Conservation (phyloP, 2,888 invertebrate genomes). For the Sarcophaga subvicina region DNA sequence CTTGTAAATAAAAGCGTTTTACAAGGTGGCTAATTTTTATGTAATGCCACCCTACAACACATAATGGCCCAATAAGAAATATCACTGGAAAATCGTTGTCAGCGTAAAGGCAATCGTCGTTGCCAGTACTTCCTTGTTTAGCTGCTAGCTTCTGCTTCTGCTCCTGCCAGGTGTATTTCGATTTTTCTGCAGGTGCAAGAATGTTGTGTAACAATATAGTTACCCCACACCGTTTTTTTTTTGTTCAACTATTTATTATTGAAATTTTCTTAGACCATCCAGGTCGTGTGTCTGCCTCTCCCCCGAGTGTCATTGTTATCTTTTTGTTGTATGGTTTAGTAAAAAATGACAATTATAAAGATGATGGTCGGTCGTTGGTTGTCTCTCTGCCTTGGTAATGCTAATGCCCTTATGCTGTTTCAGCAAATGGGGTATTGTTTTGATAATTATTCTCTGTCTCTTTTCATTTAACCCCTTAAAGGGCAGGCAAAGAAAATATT, state of each 20-base stretch:
- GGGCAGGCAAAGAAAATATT: not conserved
- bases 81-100: not conserved
- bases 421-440: conserved; percentile 36
- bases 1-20: not conserved
- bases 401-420: conserved; percentile 13
- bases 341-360: conserved; percentile 34
- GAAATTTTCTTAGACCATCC: conserved; percentile 36
- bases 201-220: not conserved
- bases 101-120: not conserved
- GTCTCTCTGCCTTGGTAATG: not conserved
- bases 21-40: not conserved
- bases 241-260: conserved; percentile 29
- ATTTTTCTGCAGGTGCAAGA: not conserved
- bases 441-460: not conserved
- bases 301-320: not conserved
- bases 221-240: not conserved
- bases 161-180: not conserved
- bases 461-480: conserved; percentile 20
- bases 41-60: not conserved
- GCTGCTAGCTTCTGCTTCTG: not conserved
- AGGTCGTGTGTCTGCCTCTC: not conserved
- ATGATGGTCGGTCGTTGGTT: not conserved
- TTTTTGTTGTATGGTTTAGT: not conserved
- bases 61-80: not conserved
- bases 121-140: not conserved